Evolutionary conservation across 1,140 invertebrate species (phyloP).

Genomic region (Brachionus paranguensis): DNA sequence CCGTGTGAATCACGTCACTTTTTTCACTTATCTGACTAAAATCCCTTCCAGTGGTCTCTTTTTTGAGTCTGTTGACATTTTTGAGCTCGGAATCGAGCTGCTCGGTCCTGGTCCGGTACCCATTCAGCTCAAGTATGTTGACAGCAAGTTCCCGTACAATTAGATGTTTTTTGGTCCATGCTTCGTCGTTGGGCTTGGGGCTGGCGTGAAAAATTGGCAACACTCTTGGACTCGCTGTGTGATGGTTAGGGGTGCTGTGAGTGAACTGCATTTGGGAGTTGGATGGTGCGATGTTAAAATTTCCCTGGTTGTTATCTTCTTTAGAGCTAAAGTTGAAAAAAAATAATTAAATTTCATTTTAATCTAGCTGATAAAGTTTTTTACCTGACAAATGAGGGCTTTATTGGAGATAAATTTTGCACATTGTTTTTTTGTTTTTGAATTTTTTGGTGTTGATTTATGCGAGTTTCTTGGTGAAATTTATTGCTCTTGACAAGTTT

Average conservation of each 20-base stretch:
- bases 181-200: background rate
- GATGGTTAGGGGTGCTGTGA: constrained; percentile 16
- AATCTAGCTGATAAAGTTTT: background rate
- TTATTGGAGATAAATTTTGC: constrained; percentile 35
- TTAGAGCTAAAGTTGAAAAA: background rate
- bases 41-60: background rate
- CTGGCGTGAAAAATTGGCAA: background rate
- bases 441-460: background rate
- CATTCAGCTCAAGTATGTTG: constrained; percentile 31
- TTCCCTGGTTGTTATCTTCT: background rate
- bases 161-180: background rate
- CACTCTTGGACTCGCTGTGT: background rate
- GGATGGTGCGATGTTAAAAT: background rate
- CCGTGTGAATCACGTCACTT: constrained; percentile 4
- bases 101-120: constrained; percentile 9
- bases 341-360: background rate
- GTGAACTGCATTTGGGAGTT: constrained; percentile 10
- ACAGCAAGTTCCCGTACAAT: constrained; percentile 26
- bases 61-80: constrained; percentile 10
- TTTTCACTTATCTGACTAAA: background rate
- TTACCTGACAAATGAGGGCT: constrained; percentile 26
- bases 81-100: constrained; percentile 27
- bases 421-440: constrained; percentile 24
- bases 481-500: constrained; percentile 14
- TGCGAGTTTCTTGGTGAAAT: constrained; percentile 5